Evolutionary conservation across 1,140 invertebrate genomes (phyloP).

Genomic region (Fopius arisanus): DNA sequence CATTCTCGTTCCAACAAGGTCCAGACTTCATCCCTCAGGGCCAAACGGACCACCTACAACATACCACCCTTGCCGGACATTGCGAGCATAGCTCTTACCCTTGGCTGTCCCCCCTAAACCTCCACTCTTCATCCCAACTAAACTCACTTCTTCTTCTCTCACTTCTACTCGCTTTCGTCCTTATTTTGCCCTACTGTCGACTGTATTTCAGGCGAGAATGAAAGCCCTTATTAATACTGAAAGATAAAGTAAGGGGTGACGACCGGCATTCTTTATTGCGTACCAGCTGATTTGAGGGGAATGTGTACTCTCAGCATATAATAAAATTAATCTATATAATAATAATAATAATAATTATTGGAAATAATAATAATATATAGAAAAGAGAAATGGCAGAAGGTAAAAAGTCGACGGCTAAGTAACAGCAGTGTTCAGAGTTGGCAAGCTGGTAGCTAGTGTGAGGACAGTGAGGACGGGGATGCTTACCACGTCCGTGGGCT

Average conservation of each 20-base stretch:
- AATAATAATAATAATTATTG: no score
- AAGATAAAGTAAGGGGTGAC: conserved; percentile 51
- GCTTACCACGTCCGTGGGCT: conserved; percentile 28
- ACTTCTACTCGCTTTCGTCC: neutral
- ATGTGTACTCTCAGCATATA: no score
- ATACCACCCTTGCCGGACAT: conserved; percentile 63
- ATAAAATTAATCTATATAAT: no score
- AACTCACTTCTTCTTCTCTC: conserved; percentile 23
- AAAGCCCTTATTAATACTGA: conserved; percentile 65
- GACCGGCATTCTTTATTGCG: conserved; percentile 55
- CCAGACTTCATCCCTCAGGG: conserved; percentile 60
- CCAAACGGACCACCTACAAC: conserved; percentile 56
- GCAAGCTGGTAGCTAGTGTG: neutral
- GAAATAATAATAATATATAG: no score
- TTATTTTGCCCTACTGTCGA: conserved; percentile 1
- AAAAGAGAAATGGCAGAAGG: no score
- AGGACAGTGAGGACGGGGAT: conserved; percentile 27
- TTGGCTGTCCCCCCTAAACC: conserved; percentile 28
- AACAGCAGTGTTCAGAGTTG: neutral
- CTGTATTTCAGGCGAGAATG: conserved; percentile 16
- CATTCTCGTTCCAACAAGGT: conserved; percentile 64
- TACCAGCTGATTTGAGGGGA: conserved; percentile 26
- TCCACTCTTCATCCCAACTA: neutral
- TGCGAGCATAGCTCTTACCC: conserved; percentile 62
- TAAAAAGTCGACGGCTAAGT: no score